A percentile compares a stretch with the other conserved stretches of the same genome.
phyloP scores from a whole-genome alignment of 2,888 invertebrate species.

The Adelognathus sp. region DNA sequence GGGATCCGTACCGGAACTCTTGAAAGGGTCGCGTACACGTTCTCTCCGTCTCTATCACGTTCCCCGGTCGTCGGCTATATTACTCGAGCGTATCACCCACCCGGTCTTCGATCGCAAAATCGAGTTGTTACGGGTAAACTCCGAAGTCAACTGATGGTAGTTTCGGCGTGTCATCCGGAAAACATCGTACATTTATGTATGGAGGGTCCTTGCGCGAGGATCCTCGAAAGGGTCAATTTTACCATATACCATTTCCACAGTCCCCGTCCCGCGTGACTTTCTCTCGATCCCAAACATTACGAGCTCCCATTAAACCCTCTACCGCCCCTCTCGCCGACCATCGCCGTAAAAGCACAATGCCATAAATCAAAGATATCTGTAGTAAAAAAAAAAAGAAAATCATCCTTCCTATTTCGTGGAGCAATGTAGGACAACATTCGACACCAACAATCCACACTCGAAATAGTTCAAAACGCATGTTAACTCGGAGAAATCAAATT shows the following conservation, averaged over 20 bases:
- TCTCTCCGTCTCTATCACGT: neutral
- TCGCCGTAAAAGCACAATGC: slow-evolving; percentile 36
- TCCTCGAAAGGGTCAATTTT: slow-evolving; percentile 42
- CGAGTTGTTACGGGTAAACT: slow-evolving; percentile 30
- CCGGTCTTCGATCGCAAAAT: slow-evolving; percentile 8
- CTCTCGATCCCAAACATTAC: slow-evolving; percentile 46
- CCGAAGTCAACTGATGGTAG: neutral
- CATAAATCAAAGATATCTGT: neutral
- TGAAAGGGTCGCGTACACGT: slow-evolving; percentile 14
- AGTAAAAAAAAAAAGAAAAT: neutral
- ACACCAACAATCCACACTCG: neutral
- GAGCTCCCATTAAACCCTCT: slow-evolving; percentile 48
- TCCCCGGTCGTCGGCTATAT: neutral
- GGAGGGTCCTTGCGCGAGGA: neutral
- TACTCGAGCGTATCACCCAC: neutral
- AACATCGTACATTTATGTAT: neutral
- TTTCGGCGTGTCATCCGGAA: slow-evolving; percentile 14
- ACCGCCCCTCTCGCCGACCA: neutral
- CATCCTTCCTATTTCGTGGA: neutral
- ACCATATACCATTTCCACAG: neutral
- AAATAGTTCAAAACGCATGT: no score
- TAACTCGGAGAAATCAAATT: no score
- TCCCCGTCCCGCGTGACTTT: no score
- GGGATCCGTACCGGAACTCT: slow-evolving; percentile 20
- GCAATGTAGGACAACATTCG: neutral